phyloP scores from a whole-genome alignment of 2,888 invertebrate genomes.

The Phyto melanocephala region DNA sequence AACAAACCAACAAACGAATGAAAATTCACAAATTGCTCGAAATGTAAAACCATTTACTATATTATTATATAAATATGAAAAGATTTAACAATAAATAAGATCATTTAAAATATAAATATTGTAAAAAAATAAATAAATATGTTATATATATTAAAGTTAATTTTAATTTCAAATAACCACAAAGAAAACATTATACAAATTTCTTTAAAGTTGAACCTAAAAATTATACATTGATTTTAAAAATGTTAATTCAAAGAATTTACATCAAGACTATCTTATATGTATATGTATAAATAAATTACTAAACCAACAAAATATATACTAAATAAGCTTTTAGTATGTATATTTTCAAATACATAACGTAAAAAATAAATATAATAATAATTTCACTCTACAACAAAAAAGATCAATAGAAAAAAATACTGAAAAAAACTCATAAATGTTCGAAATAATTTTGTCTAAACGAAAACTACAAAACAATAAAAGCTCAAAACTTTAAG shows the following conservation, averaged over 20 bases:
- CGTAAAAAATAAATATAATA: no score
- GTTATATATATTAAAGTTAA: conserved; percentile 50
- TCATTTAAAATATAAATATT: conserved; percentile 59
- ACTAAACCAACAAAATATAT: background rate
- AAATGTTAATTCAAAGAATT: conserved; percentile 59
- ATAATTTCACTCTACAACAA: background rate
- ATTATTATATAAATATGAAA: conserved; percentile 17
- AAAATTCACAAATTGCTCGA: conserved; percentile 46
- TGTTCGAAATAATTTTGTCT: conserved; percentile 12
- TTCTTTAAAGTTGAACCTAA: conserved; percentile 30
- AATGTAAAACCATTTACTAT: conserved; percentile 52
- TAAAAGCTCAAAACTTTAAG: conserved; percentile 33
- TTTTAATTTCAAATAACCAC: conserved; percentile 25
- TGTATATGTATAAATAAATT: background rate
- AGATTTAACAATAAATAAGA: conserved; percentile 9
- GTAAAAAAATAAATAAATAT: conserved; percentile 51
- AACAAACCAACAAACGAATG: conserved; percentile 29
- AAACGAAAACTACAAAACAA: conserved; percentile 2
- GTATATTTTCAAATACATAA: conserved; percentile 39
- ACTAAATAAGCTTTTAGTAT: conserved; percentile 2
- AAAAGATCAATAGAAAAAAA: background rate
- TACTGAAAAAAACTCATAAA: background rate
- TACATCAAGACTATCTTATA: conserved; percentile 48
- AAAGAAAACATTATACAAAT: conserved; percentile 7
- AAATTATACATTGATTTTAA: conserved; percentile 37